Evolutionary conservation across 2,888 invertebrate species (phyloP).

Genomic region (Dromius quadrimaculatus): DNA sequence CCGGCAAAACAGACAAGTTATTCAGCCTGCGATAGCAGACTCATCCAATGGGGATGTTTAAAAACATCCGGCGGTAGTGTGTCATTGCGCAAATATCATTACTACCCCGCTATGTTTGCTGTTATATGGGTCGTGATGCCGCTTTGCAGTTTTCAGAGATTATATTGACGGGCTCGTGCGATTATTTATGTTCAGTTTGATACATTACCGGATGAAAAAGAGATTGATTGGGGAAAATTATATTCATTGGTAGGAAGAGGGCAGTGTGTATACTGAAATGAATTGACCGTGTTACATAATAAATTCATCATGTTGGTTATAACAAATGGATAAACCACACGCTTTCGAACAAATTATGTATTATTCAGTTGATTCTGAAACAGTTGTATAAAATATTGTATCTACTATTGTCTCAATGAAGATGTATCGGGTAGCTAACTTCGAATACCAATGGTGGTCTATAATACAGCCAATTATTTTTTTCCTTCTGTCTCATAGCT

Average conservation of each 20-base stretch:
- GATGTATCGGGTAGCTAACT: too few species aligned
- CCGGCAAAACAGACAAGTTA: conserved; percentile 26
- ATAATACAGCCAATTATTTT: too few species aligned
- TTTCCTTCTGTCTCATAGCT: too few species aligned
- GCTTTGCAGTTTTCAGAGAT: conserved; percentile 21
- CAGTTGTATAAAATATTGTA: too few species aligned
- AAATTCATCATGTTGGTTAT: too few species aligned
- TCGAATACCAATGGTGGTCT: too few species aligned
- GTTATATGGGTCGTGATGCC: conserved; percentile 28
- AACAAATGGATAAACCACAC: too few species aligned
- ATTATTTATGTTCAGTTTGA: conserved; percentile 31
- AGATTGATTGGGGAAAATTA: conserved; percentile 37
- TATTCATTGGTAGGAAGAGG: conserved; percentile 22
- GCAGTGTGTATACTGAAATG: neutral
- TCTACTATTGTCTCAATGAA: too few species aligned
- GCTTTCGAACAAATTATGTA: too few species aligned
- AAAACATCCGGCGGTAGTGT: conserved; percentile 37
- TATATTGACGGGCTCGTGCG: neutral
- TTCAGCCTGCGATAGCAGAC: conserved; percentile 15
- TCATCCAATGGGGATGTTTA: conserved; percentile 17
- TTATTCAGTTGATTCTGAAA: neutral
- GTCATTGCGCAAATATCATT: conserved; percentile 29
- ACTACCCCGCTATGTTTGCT: conserved; percentile 25
- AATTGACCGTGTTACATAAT: neutral
- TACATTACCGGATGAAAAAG: conserved; percentile 24